Evolutionary conservation across 2,797 vertebrate genomes (phyloP), one percentile per base, ranked within the genome.

Genomic region (Cirrhinus mrigala): DNA sequence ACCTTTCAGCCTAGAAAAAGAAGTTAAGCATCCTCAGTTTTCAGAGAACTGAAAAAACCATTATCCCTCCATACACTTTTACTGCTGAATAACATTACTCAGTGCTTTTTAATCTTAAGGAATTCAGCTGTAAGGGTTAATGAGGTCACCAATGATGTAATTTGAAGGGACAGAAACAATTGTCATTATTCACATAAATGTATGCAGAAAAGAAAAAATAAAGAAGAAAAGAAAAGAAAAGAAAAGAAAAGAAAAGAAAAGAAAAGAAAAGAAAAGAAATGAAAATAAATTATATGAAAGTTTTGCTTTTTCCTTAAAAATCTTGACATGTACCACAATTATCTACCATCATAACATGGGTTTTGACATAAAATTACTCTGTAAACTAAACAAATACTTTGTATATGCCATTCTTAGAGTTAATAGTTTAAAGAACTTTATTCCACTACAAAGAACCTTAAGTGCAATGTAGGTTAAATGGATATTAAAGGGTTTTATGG

Each of bases 1-100:
- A 83, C 85, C 85, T 82, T 52, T 52, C 22, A 81, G 52, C 68
- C 52, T 68, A 54, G 46, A 70, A 70, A 46, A 70, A 76, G 40
- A 22, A 71, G 62, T 37, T 66, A 7, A 50, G 37, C 70, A 75
- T 48, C 52, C 48, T 84, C 82, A 68, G 3, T 20, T 0, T 24
- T 74, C n/a, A 62, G 70, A 48, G 50, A 83, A 37, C n/a, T 74
- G 70, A 48, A 62, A 83, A 37, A 74, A 20, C 20, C 1, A 52
- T 12, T 37, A 33, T 12, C 27, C 11, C 16, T 0, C 29, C 27
- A 62, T 50, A 64, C 2, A 22, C 20, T 68, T 68, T 56, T 4
- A 76, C 48, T 68, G 22, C 60, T 83, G 15, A 44, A 40, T n/a
- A 54, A 54, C 16, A 83, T 66, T 22, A 76, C 46, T 83, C 20